A percentile compares a stretch with the other conserved stretches of the same genome.
Evolutionary conservation across 1,140 invertebrate species (phyloP).

Genomic region (Tetranychus cinnabarinus): DNA sequence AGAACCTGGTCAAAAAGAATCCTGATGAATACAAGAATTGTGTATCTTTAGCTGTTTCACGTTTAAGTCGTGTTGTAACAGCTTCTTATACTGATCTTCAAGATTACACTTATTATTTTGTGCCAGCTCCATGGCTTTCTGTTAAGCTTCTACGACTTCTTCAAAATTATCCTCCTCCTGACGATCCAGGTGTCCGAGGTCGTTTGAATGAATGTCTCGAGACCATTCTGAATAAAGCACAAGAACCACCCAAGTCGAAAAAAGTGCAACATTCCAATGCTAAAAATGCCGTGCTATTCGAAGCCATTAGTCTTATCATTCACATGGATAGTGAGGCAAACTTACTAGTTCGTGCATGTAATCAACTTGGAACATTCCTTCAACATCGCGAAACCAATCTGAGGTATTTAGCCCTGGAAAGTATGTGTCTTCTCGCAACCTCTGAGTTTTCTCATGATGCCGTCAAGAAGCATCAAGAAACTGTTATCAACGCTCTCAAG

Average conservation of each 20-base stretch:
- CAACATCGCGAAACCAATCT: conserved; percentile 97
- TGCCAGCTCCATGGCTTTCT: conserved; percentile 96
- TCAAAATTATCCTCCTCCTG: conserved; percentile 91
- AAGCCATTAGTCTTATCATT: conserved; percentile 98
- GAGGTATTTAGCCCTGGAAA: conserved; percentile 90
- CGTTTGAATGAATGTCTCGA: conserved; percentile 93
- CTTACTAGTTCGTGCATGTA: conserved; percentile 87
- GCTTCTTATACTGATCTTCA: conserved; percentile 94
- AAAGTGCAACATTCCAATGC: conserved; percentile 99
- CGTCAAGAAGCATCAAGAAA: conserved; percentile 99
- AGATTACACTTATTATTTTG: conserved; percentile 99
- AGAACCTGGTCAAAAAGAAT: conserved; percentile 92
- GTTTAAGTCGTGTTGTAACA: conserved; percentile 87
- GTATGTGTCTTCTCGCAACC: conserved; percentile 96
- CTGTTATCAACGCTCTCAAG: conserved; percentile 95
- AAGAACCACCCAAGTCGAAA: conserved; percentile 98
- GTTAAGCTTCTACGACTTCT: conserved; percentile 86
- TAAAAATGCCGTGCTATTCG: conserved; percentile 97
- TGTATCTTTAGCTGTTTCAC: conserved; percentile 86
- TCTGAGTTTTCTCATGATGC: conserved; percentile 99
- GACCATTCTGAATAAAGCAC: conserved; percentile 98
- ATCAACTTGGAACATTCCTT: conserved; percentile 93
- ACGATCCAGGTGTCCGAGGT: conserved; percentile 60
- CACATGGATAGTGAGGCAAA: conserved; percentile 93
- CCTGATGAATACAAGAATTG: conserved; percentile 99